Base-by-base conservation (phyloP, 2,888 invertebrate genomes). In the Synanthedon tipuliformis region DNA sequence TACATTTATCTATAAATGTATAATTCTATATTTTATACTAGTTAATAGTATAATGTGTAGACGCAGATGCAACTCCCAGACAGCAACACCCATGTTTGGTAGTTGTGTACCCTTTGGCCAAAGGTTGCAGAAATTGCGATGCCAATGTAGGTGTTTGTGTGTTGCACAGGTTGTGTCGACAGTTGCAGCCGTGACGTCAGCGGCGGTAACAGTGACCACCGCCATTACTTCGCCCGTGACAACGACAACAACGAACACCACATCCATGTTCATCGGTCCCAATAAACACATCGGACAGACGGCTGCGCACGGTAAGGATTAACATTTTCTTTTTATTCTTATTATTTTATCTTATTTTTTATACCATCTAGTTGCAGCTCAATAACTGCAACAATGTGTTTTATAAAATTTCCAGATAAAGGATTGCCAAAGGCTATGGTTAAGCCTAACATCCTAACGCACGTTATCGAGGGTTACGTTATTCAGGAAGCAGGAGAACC, bases 391-490 rank as follows among this genome's bases (percentile, higher is more conserved):
- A 34, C 34, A 34, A 34, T 34, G 34, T 34, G 7, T 34, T 34
- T 34, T 34, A 34, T 34, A 34, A 34, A 15, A 49, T 11, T 49
- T 18, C 41, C 72, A 84, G 88, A 88, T 58, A 88, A 88, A 60
- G 89, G 90, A n/a, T 88, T 94, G 41, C 95, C 95, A 15, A 95
- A 95, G 75, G 97, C 96, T 1, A 94, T 97, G 92, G 96, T 97
- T 12, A 97, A 97, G 75, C 97, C 97, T 0, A 96, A 97, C 72
- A 95, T 98, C 7, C 86, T 98, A 52, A 98, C 98, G 0, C 98
- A 98, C 75, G 96, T 98, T 23, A 98, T 98, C 58, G 98, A 97
- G 75, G 98, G 97, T 52, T 98, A 96, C 78, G 95, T 98, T 7
- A 98, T 98, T 61, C 97, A 97, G 75, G 98, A 98, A 87, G 96